Evolutionary conservation across 2,113 vertebrate species (phyloP).

Genomic region (Ornithorhynchus anatinus): DNA sequence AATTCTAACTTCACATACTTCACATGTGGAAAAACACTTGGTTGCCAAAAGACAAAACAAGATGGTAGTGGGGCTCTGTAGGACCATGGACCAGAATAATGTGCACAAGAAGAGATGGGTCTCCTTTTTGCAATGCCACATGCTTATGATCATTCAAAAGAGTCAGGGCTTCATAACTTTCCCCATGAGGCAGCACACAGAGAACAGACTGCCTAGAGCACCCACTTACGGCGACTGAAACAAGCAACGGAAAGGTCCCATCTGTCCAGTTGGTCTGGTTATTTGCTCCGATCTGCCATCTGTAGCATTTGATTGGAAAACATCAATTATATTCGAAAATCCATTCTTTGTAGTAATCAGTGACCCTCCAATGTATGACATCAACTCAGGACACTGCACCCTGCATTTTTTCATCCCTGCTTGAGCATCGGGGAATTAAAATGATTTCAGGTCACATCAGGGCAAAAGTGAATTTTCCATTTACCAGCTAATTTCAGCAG

Average conservation of each 20-base stretch:
- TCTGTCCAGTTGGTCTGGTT: background rate
- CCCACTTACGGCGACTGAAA: background rate
- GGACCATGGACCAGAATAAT: too few relatives aligned
- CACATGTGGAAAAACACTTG: too few relatives aligned
- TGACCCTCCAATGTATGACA: background rate
- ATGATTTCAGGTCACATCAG: background rate
- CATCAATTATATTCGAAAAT: background rate
- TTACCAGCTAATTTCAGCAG: background rate
- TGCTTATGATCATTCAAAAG: too few relatives aligned
- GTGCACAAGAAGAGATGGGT: too few relatives aligned
- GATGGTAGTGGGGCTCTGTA: too few relatives aligned
- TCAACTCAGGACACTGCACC: slow-evolving; percentile 1
- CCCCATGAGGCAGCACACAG: background rate
- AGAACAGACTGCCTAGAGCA: background rate
- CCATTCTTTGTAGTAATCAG: background rate
- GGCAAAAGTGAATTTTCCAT: background rate
- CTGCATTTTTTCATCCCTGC: background rate
- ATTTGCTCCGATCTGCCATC: background rate
- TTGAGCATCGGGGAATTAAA: background rate
- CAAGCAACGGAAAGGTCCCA: background rate
- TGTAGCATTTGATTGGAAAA: background rate
- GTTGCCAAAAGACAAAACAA: too few relatives aligned
- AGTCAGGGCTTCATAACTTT: background rate
- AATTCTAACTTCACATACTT: too few relatives aligned
- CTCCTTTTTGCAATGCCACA: too few relatives aligned